Percentiles rank a stretch among this genome's conserved stretches.
Conservation (phyloP, 2,797 vertebrate genomes). For the Lepus townsendii region DNA sequence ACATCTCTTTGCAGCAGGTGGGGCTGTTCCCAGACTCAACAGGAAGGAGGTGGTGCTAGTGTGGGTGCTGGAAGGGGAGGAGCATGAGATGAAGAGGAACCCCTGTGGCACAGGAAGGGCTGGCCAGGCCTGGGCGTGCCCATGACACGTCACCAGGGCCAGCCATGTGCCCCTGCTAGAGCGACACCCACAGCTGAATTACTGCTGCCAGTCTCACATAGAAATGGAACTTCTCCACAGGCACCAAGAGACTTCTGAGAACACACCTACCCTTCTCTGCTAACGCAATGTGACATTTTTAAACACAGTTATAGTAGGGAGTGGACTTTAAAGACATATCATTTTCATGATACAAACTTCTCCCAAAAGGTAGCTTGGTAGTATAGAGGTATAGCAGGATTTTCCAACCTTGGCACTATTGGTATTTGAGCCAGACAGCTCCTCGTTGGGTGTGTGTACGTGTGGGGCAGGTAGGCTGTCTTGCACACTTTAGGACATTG, state of each 20-base stretch:
- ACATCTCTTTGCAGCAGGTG: not conserved
- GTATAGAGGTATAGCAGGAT: not conserved
- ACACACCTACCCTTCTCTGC: not conserved
- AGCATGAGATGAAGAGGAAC: not conserved
- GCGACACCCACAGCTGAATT: fast-evolving
- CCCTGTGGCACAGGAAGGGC: not conserved
- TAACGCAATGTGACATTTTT: not conserved
- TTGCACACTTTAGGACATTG: no score
- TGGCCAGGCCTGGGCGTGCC: not conserved
- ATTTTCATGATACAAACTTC: not conserved
- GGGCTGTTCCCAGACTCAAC: not conserved
- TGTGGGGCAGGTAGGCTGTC: no score
- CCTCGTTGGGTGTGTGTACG: not conserved
- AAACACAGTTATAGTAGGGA: not conserved
- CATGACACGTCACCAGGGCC: not conserved
- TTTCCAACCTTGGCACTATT: not conserved
- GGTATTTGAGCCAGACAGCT: not conserved
- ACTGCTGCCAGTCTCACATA: not conserved
- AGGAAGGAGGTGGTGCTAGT: fast-evolving
- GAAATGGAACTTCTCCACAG: not conserved
- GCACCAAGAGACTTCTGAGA: not conserved
- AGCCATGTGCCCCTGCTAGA: not conserved
- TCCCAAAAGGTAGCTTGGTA: not conserved
- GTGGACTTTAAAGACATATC: not conserved
- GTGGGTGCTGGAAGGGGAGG: not conserved